Evolutionary conservation across 1,140 invertebrate genomes (phyloP).

Genomic region (Pararge aegeria): DNA sequence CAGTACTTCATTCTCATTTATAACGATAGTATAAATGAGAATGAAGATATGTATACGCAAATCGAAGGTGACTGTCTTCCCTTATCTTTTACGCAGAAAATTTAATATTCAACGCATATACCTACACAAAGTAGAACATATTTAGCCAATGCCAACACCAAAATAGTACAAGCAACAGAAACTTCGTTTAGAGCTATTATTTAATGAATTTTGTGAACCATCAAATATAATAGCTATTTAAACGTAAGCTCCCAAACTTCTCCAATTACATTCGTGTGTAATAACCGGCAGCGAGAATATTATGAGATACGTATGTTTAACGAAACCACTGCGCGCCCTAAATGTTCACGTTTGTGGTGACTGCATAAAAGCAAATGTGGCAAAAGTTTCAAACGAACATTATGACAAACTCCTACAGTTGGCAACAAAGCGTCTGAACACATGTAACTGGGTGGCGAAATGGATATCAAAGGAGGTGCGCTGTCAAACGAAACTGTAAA

Average conservation of each 20-base stretch:
- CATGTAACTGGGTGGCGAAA: not conserved
- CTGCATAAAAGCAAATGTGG: constrained; percentile 27
- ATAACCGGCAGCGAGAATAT: constrained; percentile 8
- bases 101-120: no score
- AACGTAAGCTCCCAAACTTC: not conserved
- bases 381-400: constrained; percentile 22
- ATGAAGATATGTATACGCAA: no score
- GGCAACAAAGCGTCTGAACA: constrained; percentile 18
- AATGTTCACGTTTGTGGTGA: constrained; percentile 24
- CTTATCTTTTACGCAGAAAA: no score
- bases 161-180: no score
- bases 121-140: no score
- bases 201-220: no score
- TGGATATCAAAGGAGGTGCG: not conserved
- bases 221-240: no score
- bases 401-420: constrained; percentile 16
- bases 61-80: no score
- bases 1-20: no score
- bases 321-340: constrained; percentile 11
- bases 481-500: not conserved
- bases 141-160: no score
- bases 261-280: constrained; percentile 7
- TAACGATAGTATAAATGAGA: no score
- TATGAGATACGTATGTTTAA: constrained; percentile 17
- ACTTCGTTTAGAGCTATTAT: no score